Conservation (phyloP, 2,888 invertebrate genomes). For the Orthosia gracilis region DNA sequence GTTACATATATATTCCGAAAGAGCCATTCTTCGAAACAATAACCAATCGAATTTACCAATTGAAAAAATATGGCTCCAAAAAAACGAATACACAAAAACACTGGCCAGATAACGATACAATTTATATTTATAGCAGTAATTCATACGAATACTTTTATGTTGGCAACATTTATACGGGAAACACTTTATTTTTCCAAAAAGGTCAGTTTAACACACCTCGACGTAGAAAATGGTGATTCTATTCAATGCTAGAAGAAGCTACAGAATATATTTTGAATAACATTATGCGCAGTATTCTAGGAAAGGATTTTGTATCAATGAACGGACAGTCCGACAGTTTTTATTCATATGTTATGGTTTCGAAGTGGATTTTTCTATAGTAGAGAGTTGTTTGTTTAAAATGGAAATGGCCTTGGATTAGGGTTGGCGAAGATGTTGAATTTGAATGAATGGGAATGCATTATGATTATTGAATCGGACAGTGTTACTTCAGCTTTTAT, state of each 20-base stretch:
- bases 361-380: constrained; percentile 38
- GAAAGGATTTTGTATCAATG: constrained; percentile 82
- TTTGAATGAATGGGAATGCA: constrained; percentile 4
- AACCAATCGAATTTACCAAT: constrained; percentile 38
- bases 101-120: constrained; percentile 49
- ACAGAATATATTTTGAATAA: constrained; percentile 82
- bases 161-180: constrained; percentile 60
- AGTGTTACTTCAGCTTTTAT: background rate
- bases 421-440: constrained; percentile 18
- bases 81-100: constrained; percentile 33
- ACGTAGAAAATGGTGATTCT: constrained; percentile 77
- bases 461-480: background rate
- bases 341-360: constrained; percentile 62
- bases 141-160: constrained; percentile 54
- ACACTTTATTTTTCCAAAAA: constrained; percentile 66
- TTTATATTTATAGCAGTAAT: constrained; percentile 60
- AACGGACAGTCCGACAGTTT: constrained; percentile 69
- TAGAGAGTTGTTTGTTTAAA: constrained; percentile 23
- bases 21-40: constrained; percentile 27
- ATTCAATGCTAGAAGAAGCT: constrained; percentile 77
- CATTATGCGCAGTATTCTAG: constrained; percentile 80
- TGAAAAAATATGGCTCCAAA: constrained; percentile 55
- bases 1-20: constrained; percentile 21
- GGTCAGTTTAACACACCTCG: constrained; percentile 73
- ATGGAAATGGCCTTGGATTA: background rate